Conservation (phyloP, 2,888 invertebrate genomes). For the Drosophila nr. fundita region DNA sequence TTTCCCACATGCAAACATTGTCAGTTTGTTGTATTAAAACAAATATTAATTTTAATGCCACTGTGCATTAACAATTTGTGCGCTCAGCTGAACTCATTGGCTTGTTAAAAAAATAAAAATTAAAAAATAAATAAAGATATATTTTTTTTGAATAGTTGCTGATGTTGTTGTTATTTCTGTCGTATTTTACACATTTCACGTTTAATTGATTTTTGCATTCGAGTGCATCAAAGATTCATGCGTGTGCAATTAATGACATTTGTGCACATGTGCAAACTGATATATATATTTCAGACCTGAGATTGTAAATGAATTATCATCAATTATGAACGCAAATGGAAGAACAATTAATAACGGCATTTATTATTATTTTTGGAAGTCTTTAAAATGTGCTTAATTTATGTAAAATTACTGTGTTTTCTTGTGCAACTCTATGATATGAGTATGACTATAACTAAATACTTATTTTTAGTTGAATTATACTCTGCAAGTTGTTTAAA, state of each 20-base stretch:
- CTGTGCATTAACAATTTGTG: slow-evolving; percentile 54
- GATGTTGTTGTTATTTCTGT: slow-evolving; percentile 5
- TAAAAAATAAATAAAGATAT: neutral
- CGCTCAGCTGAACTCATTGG: slow-evolving; percentile 37
- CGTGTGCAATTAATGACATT: slow-evolving; percentile 72
- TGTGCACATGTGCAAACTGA: slow-evolving; percentile 40
- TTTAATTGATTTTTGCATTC: slow-evolving; percentile 75
- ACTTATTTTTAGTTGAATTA: neutral
- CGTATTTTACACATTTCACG: slow-evolving; percentile 52
- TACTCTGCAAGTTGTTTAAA: neutral
- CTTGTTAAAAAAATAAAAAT: slow-evolving; percentile 19
- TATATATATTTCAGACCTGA: slow-evolving; percentile 11
- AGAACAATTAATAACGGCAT: slow-evolving; percentile 20
- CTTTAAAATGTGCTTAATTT: neutral
- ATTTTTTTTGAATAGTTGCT: slow-evolving; percentile 17
- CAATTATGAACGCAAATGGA: slow-evolving; percentile 50
- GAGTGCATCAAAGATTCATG: slow-evolving; percentile 77
- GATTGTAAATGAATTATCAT: slow-evolving; percentile 45
- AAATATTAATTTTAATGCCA: slow-evolving; percentile 61
- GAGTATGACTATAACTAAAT: neutral
- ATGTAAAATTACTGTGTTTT: neutral
- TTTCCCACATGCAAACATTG: slow-evolving; percentile 14
- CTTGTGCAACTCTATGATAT: too few species aligned
- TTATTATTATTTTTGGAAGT: slow-evolving; percentile 5
- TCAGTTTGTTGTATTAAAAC: slow-evolving; percentile 37